A percentile compares a stretch with the other conserved stretches of the same genome.
phyloP scores from a whole-genome alignment of 2,113 vertebrate species.

The Anguilla rostrata region DNA sequence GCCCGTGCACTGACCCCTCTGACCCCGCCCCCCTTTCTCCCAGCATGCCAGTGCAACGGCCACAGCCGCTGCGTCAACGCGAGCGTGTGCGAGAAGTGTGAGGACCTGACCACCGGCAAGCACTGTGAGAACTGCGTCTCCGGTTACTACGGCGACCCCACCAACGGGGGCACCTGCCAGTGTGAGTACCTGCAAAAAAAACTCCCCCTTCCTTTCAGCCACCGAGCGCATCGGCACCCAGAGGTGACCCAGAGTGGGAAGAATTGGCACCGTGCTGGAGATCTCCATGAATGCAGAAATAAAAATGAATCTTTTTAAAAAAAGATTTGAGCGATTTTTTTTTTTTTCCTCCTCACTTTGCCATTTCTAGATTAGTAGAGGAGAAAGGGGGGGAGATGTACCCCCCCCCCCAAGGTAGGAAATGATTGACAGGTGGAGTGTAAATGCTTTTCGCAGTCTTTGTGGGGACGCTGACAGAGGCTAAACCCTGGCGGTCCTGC shows the following conservation, averaged over 20 bases:
- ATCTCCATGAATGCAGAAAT: too few species aligned
- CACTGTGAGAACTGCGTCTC: constrained; percentile 94
- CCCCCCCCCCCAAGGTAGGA: background rate
- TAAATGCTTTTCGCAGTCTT: background rate
- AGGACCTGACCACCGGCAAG: constrained; percentile 89
- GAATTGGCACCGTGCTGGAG: too few species aligned
- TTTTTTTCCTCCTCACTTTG: too few species aligned
- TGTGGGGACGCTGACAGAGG: background rate
- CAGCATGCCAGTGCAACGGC: constrained; percentile 97
- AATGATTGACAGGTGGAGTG: background rate
- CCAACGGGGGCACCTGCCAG: constrained; percentile 93
- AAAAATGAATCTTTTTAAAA: too few species aligned
- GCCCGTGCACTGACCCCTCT: background rate
- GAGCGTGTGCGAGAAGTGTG: constrained; percentile 92
- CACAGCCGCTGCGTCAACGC: constrained; percentile 94
- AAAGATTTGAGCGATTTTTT: too few species aligned
- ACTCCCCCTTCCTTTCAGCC: background rate
- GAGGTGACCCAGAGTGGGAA: too few species aligned
- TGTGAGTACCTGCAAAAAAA: constrained; percentile 73
- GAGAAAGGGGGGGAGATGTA: too few species aligned
- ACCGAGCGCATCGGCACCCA: too few species aligned
- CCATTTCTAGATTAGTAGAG: too few species aligned
- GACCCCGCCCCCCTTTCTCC: background rate
- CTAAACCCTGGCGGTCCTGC: background rate
- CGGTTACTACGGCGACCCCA: constrained; percentile 94